These are phyloP conservation scores for Carcina quercana DNA, from an alignment of 2,888 invertebrate species.

Conservation along the genomic window DNA sequence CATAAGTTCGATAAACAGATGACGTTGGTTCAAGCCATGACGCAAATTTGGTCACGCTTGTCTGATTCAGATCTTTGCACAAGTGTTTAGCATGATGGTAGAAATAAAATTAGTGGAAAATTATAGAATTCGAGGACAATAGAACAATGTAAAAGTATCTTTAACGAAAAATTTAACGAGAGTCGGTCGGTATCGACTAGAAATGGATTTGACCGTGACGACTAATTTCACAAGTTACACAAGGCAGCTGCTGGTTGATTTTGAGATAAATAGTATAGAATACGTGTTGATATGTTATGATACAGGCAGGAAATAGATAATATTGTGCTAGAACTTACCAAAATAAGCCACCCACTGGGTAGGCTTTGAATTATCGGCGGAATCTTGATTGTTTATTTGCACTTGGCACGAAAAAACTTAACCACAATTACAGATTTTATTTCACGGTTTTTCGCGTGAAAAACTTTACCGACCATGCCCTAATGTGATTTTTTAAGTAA, in stretches of 20 bases:
- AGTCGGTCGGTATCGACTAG: no score
- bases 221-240: constrained; percentile 1
- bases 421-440: constrained; percentile 60
- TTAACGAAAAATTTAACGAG: no score
- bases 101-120: no score
- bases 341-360: constrained; percentile 87
- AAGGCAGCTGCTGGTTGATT: neutral
- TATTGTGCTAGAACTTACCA: no score
- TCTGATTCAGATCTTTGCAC: no score
- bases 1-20: no score
- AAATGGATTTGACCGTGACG: constrained; percentile 8
- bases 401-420: constrained; percentile 72
- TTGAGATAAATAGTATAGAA: neutral
- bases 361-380: constrained; percentile 85
- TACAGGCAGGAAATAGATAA: constrained; percentile 14
- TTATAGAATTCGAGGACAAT: no score
- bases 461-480: constrained; percentile 70
- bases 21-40: no score
- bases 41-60: no score
- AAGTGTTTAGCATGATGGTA: no score
- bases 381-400: constrained; percentile 84
- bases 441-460: constrained; percentile 54
- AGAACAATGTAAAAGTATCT: no score
- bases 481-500: constrained; percentile 47
- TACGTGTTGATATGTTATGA: constrained; percentile 12